Conservation (phyloP, 2,797 vertebrate species). For the Rhinichthys osculus region DNA sequence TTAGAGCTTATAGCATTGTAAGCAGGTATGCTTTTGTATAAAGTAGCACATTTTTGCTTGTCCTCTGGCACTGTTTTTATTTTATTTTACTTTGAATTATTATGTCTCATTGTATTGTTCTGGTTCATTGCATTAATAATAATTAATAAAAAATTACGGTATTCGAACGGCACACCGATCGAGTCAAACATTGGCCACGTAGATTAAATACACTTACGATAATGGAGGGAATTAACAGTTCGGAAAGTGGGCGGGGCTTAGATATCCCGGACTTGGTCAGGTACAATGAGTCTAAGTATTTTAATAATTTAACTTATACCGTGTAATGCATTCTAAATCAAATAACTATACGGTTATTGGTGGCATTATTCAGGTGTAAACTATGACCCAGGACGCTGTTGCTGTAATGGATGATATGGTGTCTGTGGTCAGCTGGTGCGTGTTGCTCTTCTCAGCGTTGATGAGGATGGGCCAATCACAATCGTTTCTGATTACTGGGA, state of each 20-base stretch:
- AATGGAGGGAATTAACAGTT: too few species aligned
- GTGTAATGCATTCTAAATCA: neutral
- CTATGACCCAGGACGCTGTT: neutral
- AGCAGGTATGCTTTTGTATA: too few species aligned
- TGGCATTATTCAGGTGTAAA: neutral
- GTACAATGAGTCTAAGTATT: neutral
- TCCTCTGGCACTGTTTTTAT: too few species aligned
- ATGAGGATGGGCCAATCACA: neutral
- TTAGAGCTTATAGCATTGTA: too few species aligned
- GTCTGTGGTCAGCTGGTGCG: neutral
- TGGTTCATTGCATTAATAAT: too few species aligned
- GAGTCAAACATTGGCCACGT: conserved; percentile 9
- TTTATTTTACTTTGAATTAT: too few species aligned
- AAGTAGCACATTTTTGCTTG: too few species aligned
- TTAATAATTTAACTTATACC: neutral
- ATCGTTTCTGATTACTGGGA: too few species aligned
- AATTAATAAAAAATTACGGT: neutral
- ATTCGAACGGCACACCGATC: neutral
- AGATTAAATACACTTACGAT: neutral
- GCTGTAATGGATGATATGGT: neutral
- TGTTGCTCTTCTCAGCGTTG: neutral
- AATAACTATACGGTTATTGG: neutral
- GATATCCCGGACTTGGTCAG: neutral
- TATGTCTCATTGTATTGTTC: too few species aligned
- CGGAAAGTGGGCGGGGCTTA: neutral